Evolutionary conservation across 2,888 invertebrate genomes (phyloP), one percentile per base, ranked within the genome.

Genomic region (Eupithecia insigniata): DNA sequence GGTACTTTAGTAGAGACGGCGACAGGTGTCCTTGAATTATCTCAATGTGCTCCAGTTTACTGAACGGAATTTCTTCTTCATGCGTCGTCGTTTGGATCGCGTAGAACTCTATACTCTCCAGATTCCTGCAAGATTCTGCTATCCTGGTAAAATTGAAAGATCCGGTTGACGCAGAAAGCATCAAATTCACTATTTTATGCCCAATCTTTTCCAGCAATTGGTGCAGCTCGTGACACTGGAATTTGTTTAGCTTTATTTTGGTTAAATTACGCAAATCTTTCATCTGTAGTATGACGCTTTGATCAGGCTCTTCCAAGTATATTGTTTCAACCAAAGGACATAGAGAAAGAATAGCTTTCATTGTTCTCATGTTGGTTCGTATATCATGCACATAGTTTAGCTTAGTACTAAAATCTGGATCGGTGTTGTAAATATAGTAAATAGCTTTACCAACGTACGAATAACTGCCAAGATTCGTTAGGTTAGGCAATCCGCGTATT

Each of bases 361-460:
- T 94, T 3, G 94, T 95, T 70, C 95, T 93, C 79, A 90, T 82
- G 76, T 95, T 95, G 0, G 96, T 96, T 75, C 93, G 92, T 0
- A 95, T 95, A 80, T 96, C 96, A 80, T 96, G 96, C 30, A 96
- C 83, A 82, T 96, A 96, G 78, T 95, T 95, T 46, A 96, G 81
- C 79, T 96, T 96, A n/a, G 96, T 95, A 87, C 93, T 95, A 80
- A 95, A 96, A 55, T 89, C 87, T 18, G 94, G 89, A 43, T 93
- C 91, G 77, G 94, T 91, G 74, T 95, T 92, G 78, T 93, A 89
- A 34, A 96, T 90, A 77, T 95, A 92, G 74, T 94, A 91, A 28
- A 96, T 85, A 1, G 96, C 93, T 82, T 95, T 95, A 0, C 96
- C 96, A 55, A 96, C 96, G 85, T 95, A 96, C 0, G 96, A 96